Evolutionary conservation across 2,113 vertebrate species (phyloP).

Genomic region (Pygoscelis antarcticus): DNA sequence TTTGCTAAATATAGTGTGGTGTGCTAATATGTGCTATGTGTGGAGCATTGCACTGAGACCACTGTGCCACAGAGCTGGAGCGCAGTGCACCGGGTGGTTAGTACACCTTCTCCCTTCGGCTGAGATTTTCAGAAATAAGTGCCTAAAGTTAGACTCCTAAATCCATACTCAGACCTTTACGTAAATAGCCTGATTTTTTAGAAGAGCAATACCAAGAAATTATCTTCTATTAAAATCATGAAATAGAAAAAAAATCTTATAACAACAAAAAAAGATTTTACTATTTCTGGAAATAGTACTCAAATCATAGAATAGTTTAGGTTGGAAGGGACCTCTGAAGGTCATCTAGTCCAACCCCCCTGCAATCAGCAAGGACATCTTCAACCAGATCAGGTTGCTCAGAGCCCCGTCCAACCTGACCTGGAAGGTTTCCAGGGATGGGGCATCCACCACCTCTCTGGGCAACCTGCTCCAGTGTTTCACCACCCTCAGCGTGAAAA

Average conservation of each 20-base stretch:
- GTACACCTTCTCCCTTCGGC: neutral
- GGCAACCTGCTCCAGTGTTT: too few relatives aligned
- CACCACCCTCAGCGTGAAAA: too few relatives aligned
- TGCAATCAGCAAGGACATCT: too few relatives aligned
- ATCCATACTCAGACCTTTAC: neutral
- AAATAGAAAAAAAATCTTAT: neutral
- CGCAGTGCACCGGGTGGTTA: neutral
- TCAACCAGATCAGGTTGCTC: too few relatives aligned
- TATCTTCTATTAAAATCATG: neutral
- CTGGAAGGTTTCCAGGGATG: too few relatives aligned
- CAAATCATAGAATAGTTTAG: neutral
- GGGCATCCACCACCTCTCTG: too few relatives aligned
- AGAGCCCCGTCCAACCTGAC: too few relatives aligned
- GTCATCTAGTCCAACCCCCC: too few relatives aligned
- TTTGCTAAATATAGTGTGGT: conserved; percentile 42
- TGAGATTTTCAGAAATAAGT: neutral
- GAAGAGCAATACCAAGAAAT: neutral
- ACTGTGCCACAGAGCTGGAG: neutral
- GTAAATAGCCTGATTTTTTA: neutral
- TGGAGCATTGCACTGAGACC: neutral
- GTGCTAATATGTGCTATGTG: neutral
- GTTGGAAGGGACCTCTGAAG: too few relatives aligned
- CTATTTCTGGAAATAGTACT: neutral
- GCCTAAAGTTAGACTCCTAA: neutral
- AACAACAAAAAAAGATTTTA: neutral